phyloP scores from a whole-genome alignment of 2,113 vertebrate species.

The Pelmatolapia mariae region DNA sequence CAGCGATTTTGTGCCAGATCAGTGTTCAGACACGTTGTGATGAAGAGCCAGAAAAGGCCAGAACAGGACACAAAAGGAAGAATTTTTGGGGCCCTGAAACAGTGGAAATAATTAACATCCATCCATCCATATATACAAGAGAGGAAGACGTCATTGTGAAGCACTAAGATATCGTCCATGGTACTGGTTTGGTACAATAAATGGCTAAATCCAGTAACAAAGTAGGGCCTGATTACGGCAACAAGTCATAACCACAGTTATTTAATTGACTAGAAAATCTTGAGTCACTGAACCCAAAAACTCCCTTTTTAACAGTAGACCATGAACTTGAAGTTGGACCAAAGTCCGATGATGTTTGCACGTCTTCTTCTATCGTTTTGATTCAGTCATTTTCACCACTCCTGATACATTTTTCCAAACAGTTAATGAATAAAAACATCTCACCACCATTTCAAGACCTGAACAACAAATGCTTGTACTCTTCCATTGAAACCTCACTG shows the following conservation, averaged over 20 bases:
- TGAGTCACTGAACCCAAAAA: background rate
- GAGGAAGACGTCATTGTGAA: background rate
- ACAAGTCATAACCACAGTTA: background rate
- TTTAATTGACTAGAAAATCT: background rate
- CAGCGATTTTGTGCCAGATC: background rate
- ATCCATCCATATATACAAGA: background rate
- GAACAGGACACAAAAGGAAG: background rate
- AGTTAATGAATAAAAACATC: background rate
- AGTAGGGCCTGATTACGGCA: background rate
- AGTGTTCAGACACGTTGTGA: background rate
- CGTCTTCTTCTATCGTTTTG: background rate
- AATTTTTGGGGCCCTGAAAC: background rate
- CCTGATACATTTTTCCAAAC: background rate
- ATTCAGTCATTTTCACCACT: background rate
- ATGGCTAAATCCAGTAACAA: background rate
- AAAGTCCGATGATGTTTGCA: background rate
- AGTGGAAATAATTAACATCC: background rate
- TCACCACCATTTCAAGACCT: background rate
- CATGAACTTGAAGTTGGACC: background rate
- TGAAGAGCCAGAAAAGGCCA: background rate
- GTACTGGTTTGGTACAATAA: background rate
- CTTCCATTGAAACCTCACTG: background rate
- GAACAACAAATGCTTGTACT: background rate
- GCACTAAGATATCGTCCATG: background rate
- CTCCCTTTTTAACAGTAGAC: background rate